phyloP scores from a whole-genome alignment of 2,797 vertebrate genomes.

The Hipposideros larvatus region DNA sequence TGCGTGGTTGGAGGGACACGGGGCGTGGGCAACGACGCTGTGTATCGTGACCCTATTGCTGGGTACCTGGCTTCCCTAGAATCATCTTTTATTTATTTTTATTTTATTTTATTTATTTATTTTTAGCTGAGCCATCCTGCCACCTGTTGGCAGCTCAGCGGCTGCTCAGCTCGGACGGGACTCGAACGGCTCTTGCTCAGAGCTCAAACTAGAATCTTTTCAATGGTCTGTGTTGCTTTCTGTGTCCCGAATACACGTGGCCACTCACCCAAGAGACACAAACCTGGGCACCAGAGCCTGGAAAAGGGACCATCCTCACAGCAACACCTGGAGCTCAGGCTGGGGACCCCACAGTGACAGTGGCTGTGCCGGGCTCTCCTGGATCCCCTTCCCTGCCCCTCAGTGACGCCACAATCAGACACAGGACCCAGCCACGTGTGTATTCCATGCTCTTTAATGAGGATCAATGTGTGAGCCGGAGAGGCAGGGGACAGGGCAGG shows the following conservation, averaged over 20 bases:
- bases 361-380: too few relatives aligned
- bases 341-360: neutral
- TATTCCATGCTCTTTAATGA: neutral
- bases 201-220: too few relatives aligned
- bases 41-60: rapidly evolving
- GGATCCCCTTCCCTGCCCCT: too few relatives aligned
- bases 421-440: rapidly evolving
- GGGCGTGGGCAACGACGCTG: neutral
- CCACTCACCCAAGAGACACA: neutral
- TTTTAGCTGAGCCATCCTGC: too few relatives aligned
- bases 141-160: too few relatives aligned
- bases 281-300: neutral
- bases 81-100: neutral
- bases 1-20: neutral
- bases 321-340: neutral
- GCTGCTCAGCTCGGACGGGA: too few relatives aligned
- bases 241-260: neutral
- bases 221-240: neutral
- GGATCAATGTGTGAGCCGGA: neutral
- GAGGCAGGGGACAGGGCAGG: neutral
- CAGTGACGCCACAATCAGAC: neutral
- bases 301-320: neutral
- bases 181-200: too few relatives aligned
- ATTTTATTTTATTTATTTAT: too few relatives aligned
- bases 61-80: neutral